Percentiles rank a stretch among this genome's conserved stretches.
phyloP scores from a whole-genome alignment of 2,113 vertebrate species.

The Plectropomus leopardus region DNA sequence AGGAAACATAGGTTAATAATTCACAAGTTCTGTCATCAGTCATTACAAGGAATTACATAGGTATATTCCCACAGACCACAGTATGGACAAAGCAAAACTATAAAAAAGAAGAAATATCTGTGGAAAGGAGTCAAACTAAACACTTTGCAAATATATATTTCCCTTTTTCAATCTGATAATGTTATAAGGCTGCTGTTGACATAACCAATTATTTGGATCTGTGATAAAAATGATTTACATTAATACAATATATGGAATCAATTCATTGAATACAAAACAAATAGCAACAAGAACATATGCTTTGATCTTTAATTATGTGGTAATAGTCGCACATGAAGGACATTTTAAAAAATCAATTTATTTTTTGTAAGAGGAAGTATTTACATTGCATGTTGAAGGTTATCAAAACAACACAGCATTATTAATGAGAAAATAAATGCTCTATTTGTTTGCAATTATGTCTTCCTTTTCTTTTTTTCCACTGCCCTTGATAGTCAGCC shows the following conservation, averaged over 20 bases:
- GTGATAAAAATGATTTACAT: not conserved
- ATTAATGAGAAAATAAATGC: not conserved
- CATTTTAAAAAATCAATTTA: not conserved
- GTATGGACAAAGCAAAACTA: not conserved
- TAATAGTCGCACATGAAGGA: not conserved
- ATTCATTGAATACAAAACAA: not conserved
- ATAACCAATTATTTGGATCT: not conserved
- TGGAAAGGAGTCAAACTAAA: not conserved
- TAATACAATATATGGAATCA: not conserved
- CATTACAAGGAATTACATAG: not conserved
- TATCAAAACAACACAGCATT: not conserved
- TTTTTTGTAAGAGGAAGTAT: not conserved
- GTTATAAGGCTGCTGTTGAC: not conserved
- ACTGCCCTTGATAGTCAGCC: not conserved
- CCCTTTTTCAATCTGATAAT: not conserved
- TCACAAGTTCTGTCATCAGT: not conserved
- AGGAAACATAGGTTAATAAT: slow-evolving; percentile 28
- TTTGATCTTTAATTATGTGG: not conserved
- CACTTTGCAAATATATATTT: not conserved
- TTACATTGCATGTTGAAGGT: not conserved
- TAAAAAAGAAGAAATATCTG: not conserved
- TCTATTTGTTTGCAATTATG: not conserved
- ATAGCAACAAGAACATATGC: not conserved
- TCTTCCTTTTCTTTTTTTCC: not conserved
- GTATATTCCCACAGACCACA: not conserved